A percentile compares a stretch with the other conserved stretches of the same genome.
phyloP scores from a whole-genome alignment of 2,797 vertebrate genomes.

The Notolabrus celidotus region DNA sequence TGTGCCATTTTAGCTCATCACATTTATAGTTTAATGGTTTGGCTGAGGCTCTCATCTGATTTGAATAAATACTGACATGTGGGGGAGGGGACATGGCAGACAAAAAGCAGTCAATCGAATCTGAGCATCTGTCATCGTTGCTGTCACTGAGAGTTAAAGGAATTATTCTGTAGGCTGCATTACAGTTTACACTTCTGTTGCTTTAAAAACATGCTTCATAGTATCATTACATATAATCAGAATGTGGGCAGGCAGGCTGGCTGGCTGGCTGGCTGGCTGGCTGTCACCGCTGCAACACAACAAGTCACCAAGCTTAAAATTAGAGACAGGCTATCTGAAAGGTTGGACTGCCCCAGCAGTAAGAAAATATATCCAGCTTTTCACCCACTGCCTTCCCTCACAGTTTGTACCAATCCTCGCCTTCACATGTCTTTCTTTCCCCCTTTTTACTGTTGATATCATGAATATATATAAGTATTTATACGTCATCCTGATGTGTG shows the following conservation, averaged over 20 bases:
- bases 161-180: conserved; percentile 24
- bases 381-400: conserved; percentile 3
- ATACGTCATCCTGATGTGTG: background rate
- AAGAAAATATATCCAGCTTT: conserved; percentile 18
- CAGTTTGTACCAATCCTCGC: background rate
- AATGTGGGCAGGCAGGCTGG: conserved; percentile 30
- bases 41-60: conserved; percentile 18
- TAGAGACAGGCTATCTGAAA: conserved; percentile 37
- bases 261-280: conserved; percentile 8
- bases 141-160: conserved; percentile 8
- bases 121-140: conserved; percentile 15
- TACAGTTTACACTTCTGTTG: conserved; percentile 23
- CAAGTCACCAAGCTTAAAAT: conserved; percentile 38
- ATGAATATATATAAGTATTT: background rate
- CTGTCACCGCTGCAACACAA: conserved; percentile 42
- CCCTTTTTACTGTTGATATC: background rate
- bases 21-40: conserved; percentile 57
- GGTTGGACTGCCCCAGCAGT: conserved; percentile 41
- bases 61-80: conserved; percentile 30
- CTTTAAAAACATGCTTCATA: conserved; percentile 17
- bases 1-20: conserved; percentile 52
- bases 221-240: conserved; percentile 34
- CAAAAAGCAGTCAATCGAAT: conserved; percentile 43
- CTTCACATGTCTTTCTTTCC: conserved; percentile 2
- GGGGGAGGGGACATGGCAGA: conserved; percentile 10